Evolutionary conservation across 2,888 invertebrate genomes (phyloP).

Genomic region (Pogonocherus hispidulus): DNA sequence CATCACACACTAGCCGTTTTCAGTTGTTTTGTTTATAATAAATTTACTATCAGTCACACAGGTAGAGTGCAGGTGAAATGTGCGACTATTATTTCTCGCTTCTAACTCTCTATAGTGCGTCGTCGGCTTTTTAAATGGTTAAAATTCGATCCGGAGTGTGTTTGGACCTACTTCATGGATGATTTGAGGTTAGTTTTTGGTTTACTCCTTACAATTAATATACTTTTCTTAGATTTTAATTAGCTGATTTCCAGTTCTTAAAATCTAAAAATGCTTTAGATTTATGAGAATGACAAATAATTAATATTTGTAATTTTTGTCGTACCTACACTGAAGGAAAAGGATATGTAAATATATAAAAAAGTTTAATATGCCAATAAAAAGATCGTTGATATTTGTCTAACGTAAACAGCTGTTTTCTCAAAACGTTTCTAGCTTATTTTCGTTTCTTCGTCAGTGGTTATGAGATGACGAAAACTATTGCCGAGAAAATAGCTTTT

Average conservation of each 20-base stretch:
- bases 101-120: conserved; percentile 1
- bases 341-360: too few relatives aligned
- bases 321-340: too few relatives aligned
- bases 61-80: conserved; percentile 42
- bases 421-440: too few relatives aligned
- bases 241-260: neutral
- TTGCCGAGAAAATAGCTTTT: too few relatives aligned
- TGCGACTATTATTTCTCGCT: conserved; percentile 25
- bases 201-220: neutral
- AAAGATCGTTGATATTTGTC: too few relatives aligned
- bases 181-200: conserved; percentile 42
- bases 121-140: neutral
- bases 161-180: conserved; percentile 27
- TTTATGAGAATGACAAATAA: too few relatives aligned
- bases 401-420: too few relatives aligned
- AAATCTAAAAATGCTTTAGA: too few relatives aligned
- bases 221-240: neutral
- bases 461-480: too few relatives aligned
- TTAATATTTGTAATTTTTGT: too few relatives aligned
- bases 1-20: conserved; percentile 19
- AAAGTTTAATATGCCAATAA: too few relatives aligned
- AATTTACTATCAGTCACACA: conserved; percentile 40
- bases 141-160: neutral
- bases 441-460: too few relatives aligned
- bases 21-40: conserved; percentile 30